These are phyloP conservation scores for Chrysomallon squamiferum DNA, from an alignment of 1,140 invertebrate species.

Conservation along the genomic window DNA sequence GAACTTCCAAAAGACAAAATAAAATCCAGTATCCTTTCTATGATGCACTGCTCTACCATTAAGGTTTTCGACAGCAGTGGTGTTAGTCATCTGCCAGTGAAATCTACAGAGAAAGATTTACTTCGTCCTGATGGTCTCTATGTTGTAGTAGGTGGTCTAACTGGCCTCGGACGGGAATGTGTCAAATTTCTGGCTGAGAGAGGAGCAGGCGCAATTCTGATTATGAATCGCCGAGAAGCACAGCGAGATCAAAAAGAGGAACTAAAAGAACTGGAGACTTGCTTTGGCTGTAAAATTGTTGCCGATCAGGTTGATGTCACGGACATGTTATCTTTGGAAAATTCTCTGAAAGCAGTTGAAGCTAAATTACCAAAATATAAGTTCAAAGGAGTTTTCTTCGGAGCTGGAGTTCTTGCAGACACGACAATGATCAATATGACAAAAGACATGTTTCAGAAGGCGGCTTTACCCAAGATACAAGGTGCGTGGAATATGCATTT, in stretches of 20 bases:
- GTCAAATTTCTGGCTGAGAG: constrained; percentile 31
- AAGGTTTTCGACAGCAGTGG: background rate
- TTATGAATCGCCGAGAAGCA: constrained; percentile 26
- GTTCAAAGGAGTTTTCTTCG: constrained; percentile 45
- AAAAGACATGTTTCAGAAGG: constrained; percentile 22
- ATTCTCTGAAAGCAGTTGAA: constrained; percentile 13
- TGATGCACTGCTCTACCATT: background rate
- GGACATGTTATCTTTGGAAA: constrained; percentile 11
- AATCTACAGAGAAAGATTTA: background rate
- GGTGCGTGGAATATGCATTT: constrained; percentile 49
- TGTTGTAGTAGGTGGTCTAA: constrained; percentile 44
- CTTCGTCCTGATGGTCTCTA: constrained; percentile 20
- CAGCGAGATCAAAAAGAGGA: constrained; percentile 13
- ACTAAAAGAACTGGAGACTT: constrained; percentile 18
- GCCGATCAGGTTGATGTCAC: constrained; percentile 27
- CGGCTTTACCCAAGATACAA: constrained; percentile 39
- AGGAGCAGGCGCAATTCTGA: constrained; percentile 35
- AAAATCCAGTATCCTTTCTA: background rate
- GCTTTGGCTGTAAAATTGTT: constrained; percentile 16
- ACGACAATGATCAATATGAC: constrained; percentile 26
- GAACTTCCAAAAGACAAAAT: too few species aligned
- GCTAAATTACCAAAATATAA: constrained; percentile 1
- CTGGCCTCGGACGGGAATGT: constrained; percentile 49
- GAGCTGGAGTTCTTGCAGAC: constrained; percentile 39
- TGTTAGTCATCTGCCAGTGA: background rate